phyloP scores from a whole-genome alignment of 2,888 invertebrate genomes.

The Volucella bombylans region DNA sequence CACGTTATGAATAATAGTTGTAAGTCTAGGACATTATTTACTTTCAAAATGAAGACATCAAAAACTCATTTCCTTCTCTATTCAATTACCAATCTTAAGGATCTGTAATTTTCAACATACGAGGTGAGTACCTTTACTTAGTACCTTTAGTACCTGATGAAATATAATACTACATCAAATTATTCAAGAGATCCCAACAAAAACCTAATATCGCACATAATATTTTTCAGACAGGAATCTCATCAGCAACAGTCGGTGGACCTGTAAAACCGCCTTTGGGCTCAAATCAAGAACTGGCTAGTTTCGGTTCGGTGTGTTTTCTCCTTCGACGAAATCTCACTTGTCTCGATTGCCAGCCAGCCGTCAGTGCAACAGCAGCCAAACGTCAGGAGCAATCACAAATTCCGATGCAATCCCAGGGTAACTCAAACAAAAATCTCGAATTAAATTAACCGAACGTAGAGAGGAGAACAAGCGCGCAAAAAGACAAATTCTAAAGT shows the following conservation, averaged over 20 bases:
- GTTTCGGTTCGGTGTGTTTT: constrained; percentile 26
- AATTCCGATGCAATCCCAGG: constrained; percentile 73
- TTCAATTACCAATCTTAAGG: constrained; percentile 61
- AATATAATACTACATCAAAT: constrained; percentile 68
- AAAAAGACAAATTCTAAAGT: constrained; percentile 74
- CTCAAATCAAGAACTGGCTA: constrained; percentile 36
- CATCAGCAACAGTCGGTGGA: constrained; percentile 47
- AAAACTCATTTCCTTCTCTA: constrained; percentile 50
- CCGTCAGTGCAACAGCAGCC: constrained; percentile 48
- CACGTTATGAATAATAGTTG: not conserved
- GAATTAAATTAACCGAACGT: constrained; percentile 73
- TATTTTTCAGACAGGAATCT: constrained; percentile 73
- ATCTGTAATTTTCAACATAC: constrained; percentile 64
- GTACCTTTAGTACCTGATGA: constrained; percentile 58
- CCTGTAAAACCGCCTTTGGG: constrained; percentile 66
- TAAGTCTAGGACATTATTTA: not conserved
- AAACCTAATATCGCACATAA: constrained; percentile 74
- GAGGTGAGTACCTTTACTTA: constrained; percentile 20
- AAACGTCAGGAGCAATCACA: constrained; percentile 72
- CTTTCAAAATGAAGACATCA: constrained; percentile 63
- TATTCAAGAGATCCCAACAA: constrained; percentile 68
- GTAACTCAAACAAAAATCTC: constrained; percentile 70
- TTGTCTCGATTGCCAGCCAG: constrained; percentile 41
- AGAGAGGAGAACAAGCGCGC: constrained; percentile 27
- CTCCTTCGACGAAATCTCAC: constrained; percentile 39